phyloP scores from a whole-genome alignment of 1,140 invertebrate genomes.

The Fopius arisanus region DNA sequence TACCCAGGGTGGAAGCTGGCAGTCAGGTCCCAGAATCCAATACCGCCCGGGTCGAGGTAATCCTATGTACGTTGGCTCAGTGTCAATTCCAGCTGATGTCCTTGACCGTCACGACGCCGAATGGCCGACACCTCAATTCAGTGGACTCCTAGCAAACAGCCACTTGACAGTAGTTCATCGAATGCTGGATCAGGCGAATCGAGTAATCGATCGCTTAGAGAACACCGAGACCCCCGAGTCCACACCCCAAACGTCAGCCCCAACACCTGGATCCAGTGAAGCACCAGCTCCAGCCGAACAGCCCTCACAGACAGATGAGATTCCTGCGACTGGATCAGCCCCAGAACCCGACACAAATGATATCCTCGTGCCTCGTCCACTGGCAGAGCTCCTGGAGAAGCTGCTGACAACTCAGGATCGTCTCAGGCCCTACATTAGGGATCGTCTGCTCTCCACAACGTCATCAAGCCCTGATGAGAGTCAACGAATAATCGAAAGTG shows the following conservation, averaged over 20 bases:
- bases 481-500: conserved; percentile 74
- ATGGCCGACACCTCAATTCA: conserved; percentile 52
- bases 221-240: conserved; percentile 44
- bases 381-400: conserved; percentile 70
- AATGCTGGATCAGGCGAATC: conserved; percentile 60
- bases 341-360: conserved; percentile 23
- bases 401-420: conserved; percentile 69
- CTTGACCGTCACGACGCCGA: conserved; percentile 64
- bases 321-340: conserved; percentile 12
- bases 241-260: conserved; percentile 31
- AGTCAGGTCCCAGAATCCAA: conserved; percentile 39
- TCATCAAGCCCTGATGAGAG: conserved; percentile 52
- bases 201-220: conserved; percentile 59
- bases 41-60: conserved; percentile 62
- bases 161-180: conserved; percentile 56
- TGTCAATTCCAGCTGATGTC: conserved; percentile 69
- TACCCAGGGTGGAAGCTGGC: conserved; percentile 39
- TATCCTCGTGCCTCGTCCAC: conserved; percentile 60
- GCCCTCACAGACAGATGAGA: conserved; percentile 27
- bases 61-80: conserved; percentile 72
- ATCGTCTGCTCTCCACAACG: conserved; percentile 5
- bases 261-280: neutral
- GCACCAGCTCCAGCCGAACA: conserved; percentile 20
- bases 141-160: conserved; percentile 57
- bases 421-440: conserved; percentile 69